Base-by-base conservation (phyloP, 2,113 vertebrate genomes). In the Oncorhynchus gorbuscha region DNA sequence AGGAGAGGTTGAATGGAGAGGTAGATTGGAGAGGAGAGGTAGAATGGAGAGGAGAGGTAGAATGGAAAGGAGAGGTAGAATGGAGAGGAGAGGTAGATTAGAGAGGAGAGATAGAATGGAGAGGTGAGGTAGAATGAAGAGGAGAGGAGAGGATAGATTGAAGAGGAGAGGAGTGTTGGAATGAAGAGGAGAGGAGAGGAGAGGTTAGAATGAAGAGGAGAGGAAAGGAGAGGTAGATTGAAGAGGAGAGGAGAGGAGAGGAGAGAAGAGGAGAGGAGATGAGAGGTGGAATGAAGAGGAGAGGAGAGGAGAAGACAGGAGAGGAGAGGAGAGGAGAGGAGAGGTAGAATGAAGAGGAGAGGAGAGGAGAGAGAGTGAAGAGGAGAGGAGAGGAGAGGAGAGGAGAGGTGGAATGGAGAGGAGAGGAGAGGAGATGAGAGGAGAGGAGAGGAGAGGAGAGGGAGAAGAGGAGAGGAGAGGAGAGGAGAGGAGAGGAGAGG, bases 361-460 rank as follows among this genome's bases (percentile, higher is more conserved):
- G 1, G 24, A 24, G 24, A 24, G 24, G 24, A n/a, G n/a, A n/a
- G 5, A 5, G 32, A 32, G 5, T 32, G 32, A 5, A 35, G 35
- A 7, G 35, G 6, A 35, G 32, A 66, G 64, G 90, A 86, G 79
- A 12, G 83, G 83, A 90, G 89, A 89, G 64, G 90, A 86, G 79
- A 12, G 83, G 83, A 90, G 89, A 89, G 85, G 87, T 81, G 3
- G 6, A 5, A 16, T 11, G 32, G 73, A 71, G 49, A 7, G 88
- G n/a, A 69, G 55, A 87, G 82, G 4, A 24, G 24, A 24, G 24
- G 24, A 24, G 30, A n/a, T n/a, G 30, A 30, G 30, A 30, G 30
- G 30, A 5, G 5, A 32, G 4, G 5, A n/a, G n/a, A n/a, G n/a
- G n/a, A n/a, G n/a, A 1, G 24, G 24, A 24, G 1, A 1, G 26